A percentile compares a stretch with the other conserved stretches of the same genome.
These are phyloP conservation scores for Galerucella pusilla DNA, from an alignment of 2,888 invertebrate genomes.

Conservation along the genomic window DNA sequence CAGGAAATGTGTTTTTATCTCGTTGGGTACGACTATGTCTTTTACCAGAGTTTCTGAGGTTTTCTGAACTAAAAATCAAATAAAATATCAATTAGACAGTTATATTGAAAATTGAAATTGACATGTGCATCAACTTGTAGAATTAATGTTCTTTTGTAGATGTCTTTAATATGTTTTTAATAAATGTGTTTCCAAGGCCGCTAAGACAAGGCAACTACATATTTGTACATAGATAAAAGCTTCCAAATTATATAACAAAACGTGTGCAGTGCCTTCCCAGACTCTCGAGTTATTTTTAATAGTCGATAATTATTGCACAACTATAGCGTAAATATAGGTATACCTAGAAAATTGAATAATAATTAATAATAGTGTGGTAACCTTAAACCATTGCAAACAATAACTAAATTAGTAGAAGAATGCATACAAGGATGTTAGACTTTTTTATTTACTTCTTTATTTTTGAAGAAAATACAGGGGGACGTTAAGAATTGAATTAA, in stretches of 20 bases:
- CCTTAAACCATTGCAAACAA: neutral
- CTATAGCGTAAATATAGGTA: neutral
- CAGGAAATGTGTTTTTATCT: no score
- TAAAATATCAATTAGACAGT: no score
- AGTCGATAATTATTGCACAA: neutral
- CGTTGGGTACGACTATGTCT: no score
- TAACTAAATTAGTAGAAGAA: neutral
- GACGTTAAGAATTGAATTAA: neutral
- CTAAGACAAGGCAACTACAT: neutral
- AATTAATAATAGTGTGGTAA: neutral
- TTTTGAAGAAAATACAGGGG: no score
- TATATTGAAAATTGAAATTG: no score
- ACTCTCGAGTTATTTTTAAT: neutral
- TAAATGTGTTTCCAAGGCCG: neutral
- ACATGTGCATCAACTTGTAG: no score
- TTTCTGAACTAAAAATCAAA: no score
- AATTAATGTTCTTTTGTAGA: neutral
- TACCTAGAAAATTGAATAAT: neutral
- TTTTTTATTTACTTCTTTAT: no score
- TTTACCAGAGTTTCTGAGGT: no score
- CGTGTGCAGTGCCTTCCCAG: neutral
- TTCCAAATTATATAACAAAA: slow-evolving; percentile 4
- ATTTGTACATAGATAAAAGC: neutral
- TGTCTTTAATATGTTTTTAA: neutral
- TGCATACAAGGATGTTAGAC: neutral